phyloP scores from a whole-genome alignment of 1,140 invertebrate genomes.

The Drosophila tsacasi region DNA sequence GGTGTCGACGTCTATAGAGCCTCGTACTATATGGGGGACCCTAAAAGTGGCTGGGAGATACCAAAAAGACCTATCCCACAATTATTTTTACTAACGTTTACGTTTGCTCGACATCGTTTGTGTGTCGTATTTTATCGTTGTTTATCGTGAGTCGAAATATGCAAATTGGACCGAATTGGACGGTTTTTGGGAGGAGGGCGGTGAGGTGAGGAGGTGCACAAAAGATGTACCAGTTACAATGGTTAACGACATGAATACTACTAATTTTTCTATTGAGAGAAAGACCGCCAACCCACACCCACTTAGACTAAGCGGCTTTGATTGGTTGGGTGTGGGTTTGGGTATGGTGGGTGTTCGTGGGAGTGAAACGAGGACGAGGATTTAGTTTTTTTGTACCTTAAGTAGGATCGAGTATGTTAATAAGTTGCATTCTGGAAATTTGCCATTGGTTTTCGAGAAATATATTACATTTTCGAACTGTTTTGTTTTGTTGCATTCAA shows the following conservation, averaged over 20 bases:
- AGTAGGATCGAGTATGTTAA: not conserved
- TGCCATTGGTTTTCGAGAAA: not conserved
- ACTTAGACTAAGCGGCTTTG: conserved; percentile 18
- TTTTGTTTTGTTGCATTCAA: not conserved
- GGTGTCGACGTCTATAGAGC: conserved; percentile 7
- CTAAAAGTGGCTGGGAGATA: not conserved
- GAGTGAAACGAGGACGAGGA: not conserved
- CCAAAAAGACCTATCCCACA: conserved; percentile 3
- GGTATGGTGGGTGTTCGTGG: not conserved
- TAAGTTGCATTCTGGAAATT: not conserved
- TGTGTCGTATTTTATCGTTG: conserved; percentile 32
- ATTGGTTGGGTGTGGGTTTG: conserved; percentile 5
- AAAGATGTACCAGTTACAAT: conserved; percentile 79
- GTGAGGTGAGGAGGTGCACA: not conserved
- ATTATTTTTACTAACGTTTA: conserved; percentile 18
- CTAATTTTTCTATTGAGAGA: conserved; percentile 72
- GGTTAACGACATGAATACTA: conserved; percentile 78
- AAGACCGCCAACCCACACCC: conserved; percentile 14
- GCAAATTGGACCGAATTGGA: conserved; percentile 34
- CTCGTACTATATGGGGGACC: not conserved
- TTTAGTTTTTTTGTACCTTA: not conserved
- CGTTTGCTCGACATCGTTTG: conserved; percentile 14
- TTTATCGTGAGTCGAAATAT: conserved; percentile 56
- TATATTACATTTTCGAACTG: not conserved
- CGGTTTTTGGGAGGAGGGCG: not conserved